Evolutionary conservation across 2,113 vertebrate species (phyloP).

Genomic region (Sclerurus mexicanus): DNA sequence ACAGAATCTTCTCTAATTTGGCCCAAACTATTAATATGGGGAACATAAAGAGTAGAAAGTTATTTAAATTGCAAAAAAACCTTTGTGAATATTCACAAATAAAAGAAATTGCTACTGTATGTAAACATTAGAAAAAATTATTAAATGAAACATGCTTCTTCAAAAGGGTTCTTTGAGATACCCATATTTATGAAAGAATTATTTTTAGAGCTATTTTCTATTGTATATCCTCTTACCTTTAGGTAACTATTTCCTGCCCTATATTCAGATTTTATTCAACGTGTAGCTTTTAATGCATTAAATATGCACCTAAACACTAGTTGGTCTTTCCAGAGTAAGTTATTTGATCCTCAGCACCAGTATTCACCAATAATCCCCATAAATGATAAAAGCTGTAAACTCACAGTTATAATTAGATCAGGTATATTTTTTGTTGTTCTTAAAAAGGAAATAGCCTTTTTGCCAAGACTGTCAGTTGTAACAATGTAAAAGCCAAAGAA

Average conservation of each 20-base stretch:
- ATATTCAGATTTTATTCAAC: neutral
- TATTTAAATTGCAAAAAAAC: neutral
- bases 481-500: conserved; percentile 70
- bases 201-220: neutral
- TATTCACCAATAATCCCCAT: conserved; percentile 46
- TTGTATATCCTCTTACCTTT: neutral
- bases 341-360: conserved; percentile 1
- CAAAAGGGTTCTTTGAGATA: neutral
- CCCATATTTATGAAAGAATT: neutral
- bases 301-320: neutral
- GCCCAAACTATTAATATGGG: neutral
- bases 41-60: neutral
- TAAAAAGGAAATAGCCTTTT: conserved; percentile 61
- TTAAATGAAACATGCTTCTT: neutral
- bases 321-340: conserved; percentile 23
- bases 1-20: neutral
- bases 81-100: neutral
- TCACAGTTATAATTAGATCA: conserved; percentile 72
- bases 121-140: neutral
- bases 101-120: neutral
- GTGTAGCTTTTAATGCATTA: neutral
- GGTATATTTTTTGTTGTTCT: conserved; percentile 65
- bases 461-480: conserved; percentile 64
- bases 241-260: neutral
- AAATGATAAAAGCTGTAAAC: conserved; percentile 62